Evolutionary conservation across 2,797 vertebrate species (phyloP).

Genomic region (Coranthus polyacanthus): DNA sequence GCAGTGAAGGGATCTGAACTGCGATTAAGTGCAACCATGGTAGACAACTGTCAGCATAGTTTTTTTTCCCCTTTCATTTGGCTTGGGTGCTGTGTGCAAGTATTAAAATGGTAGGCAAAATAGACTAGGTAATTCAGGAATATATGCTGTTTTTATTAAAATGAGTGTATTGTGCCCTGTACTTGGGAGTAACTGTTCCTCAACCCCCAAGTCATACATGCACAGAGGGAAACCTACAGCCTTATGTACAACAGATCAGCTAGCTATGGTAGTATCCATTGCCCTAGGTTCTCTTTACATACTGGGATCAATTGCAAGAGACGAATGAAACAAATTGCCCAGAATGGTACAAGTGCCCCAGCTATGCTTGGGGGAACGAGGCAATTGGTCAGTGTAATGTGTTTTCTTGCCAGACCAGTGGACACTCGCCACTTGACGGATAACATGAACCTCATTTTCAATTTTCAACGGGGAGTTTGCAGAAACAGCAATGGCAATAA

Average conservation of each 20-base stretch:
- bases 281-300: slow-evolving; percentile 73
- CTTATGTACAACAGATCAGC: slow-evolving; percentile 37
- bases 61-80: too few species aligned
- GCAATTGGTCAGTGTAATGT: slow-evolving; percentile 76
- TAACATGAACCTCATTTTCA: slow-evolving; percentile 68
- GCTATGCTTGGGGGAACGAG: slow-evolving; percentile 63
- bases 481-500: slow-evolving; percentile 64
- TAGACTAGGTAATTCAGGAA: not conserved
- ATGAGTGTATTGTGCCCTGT: slow-evolving; percentile 1
- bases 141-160: slow-evolving; percentile 15
- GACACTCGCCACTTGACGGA: slow-evolving; percentile 65
- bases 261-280: slow-evolving; percentile 46
- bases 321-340: slow-evolving; percentile 81
- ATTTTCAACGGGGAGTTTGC: slow-evolving; percentile 61
- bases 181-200: not conserved
- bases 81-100: too few species aligned
- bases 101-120: slow-evolving; percentile 7
- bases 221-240: slow-evolving; percentile 31
- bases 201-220: slow-evolving; percentile 26
- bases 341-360: slow-evolving; percentile 73
- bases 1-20: too few species aligned
- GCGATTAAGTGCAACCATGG: too few species aligned
- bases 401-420: slow-evolving; percentile 72
- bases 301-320: slow-evolving; percentile 77
- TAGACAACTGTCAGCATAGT: too few species aligned